phyloP scores from a whole-genome alignment of 2,797 vertebrate genomes.

The Holocentrus rufus region DNA sequence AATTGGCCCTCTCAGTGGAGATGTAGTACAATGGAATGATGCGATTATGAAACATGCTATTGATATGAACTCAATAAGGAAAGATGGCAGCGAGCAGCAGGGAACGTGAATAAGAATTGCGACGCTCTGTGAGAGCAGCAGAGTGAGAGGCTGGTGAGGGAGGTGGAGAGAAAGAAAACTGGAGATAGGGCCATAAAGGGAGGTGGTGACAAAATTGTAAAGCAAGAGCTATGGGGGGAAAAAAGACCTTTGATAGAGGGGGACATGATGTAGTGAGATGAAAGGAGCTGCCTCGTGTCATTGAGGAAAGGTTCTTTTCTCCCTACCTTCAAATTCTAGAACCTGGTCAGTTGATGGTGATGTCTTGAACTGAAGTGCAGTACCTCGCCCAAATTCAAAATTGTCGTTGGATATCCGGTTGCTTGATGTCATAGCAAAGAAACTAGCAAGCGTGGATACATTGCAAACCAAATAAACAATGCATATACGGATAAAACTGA shows the following conservation, averaged over 20 bases:
- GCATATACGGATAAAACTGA: too few species aligned
- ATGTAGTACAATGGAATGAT: background rate
- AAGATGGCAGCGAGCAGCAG: background rate
- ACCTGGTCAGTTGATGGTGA: background rate
- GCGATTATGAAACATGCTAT: background rate
- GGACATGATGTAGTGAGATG: background rate
- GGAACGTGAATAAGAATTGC: background rate
- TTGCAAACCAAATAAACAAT: too few species aligned
- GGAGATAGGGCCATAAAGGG: background rate
- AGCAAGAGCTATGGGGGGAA: background rate
- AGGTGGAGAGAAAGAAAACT: background rate
- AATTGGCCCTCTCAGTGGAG: slow-evolving; percentile 22
- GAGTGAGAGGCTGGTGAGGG: background rate
- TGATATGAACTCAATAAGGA: background rate
- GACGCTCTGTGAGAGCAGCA: background rate
- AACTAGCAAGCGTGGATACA: too few species aligned
- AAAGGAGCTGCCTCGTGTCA: too few species aligned
- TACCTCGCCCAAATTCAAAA: too few species aligned
- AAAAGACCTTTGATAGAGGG: background rate
- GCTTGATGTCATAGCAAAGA: too few species aligned
- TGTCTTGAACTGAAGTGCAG: too few species aligned
- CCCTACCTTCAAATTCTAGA: background rate
- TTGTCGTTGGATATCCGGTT: too few species aligned
- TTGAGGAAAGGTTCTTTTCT: background rate
- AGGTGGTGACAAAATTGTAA: background rate